Conservation (phyloP, 1,140 invertebrate species). For the Colletes gigas region DNA sequence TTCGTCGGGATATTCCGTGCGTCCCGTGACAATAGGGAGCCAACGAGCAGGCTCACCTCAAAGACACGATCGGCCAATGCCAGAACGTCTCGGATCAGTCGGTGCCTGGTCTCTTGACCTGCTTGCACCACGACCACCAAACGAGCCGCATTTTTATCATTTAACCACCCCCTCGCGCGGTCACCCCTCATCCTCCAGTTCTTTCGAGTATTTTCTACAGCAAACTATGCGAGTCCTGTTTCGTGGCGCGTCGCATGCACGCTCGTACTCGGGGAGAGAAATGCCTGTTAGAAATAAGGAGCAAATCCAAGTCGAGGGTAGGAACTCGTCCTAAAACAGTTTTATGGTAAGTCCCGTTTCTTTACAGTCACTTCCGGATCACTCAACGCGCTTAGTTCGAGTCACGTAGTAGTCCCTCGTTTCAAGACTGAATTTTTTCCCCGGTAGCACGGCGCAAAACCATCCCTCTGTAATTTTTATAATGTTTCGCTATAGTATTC, state of each 20-base stretch:
- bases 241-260: background rate
- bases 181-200: background rate
- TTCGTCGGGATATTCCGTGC: slow-evolving; percentile 71
- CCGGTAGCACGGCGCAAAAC: too few species aligned
- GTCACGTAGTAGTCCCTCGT: too few species aligned
- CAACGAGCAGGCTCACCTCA: slow-evolving; percentile 53
- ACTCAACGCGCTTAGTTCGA: too few species aligned
- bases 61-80: slow-evolving; percentile 71
- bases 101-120: slow-evolving; percentile 73
- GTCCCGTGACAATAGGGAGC: slow-evolving; percentile 76
- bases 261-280: too few species aligned
- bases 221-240: background rate
- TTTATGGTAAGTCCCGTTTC: too few species aligned
- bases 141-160: slow-evolving; percentile 29
- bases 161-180: background rate
- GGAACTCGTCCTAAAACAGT: too few species aligned
- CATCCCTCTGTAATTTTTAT: too few species aligned
- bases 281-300: background rate
- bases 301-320: too few species aligned
- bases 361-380: too few species aligned
- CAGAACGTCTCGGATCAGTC: slow-evolving; percentile 50
- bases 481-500: too few species aligned
- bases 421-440: too few species aligned
- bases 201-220: slow-evolving; percentile 2
- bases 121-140: slow-evolving; percentile 53